These are phyloP conservation scores for Metopia argyrocephala DNA, from an alignment of 2,888 invertebrate species.

Conservation along the genomic window DNA sequence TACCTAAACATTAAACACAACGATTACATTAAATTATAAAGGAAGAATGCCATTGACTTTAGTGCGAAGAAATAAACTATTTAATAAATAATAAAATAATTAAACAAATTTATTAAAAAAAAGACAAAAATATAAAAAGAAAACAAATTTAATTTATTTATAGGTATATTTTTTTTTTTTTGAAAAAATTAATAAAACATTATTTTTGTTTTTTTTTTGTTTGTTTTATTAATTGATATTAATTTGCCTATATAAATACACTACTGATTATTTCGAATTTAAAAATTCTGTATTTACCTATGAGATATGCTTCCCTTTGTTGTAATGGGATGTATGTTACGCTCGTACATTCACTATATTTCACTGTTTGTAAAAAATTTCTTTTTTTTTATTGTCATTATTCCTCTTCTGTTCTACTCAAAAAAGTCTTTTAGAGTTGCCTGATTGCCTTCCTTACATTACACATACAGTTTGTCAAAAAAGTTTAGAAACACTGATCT, in stretches of 20 bases:
- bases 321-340: constrained; percentile 34
- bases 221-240: no score
- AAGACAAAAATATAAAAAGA: no score
- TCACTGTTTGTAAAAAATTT: not conserved
- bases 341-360: constrained; percentile 7
- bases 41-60: constrained; percentile 28
- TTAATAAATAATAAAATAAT: not conserved
- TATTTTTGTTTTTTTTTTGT: no score
- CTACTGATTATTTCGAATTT: not conserved
- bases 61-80: not conserved
- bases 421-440: constrained; percentile 15
- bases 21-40: constrained; percentile 44
- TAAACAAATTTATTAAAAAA: not conserved
- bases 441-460: constrained; percentile 21
- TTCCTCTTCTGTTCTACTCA: constrained; percentile 28
- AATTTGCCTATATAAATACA: no score
- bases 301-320: constrained; percentile 19
- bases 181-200: no score
- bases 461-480: no score
- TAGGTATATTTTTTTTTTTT: no score
- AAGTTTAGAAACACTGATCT: no score
- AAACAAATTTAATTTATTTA: no score
- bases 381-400: constrained; percentile 17
- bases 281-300: not conserved
- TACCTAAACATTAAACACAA: constrained; percentile 58